Base-by-base conservation (phyloP, 2,888 invertebrate genomes). In the Ectemnius lituratus region DNA sequence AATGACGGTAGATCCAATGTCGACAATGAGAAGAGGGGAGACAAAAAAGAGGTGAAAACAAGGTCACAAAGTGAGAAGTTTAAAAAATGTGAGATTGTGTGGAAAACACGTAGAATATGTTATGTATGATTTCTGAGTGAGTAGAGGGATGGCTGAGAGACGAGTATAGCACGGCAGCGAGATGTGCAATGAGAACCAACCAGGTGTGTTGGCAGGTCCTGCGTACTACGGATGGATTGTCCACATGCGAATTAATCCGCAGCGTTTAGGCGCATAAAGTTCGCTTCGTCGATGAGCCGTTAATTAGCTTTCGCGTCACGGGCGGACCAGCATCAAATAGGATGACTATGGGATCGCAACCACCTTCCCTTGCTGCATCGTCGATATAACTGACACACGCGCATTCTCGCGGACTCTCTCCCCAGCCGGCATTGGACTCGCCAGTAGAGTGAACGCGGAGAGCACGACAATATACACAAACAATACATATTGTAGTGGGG, bases 281-380 rank as follows among this genome's bases (percentile, higher is more conserved):
- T 76, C 65, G 76, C 58, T 62, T 66, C 70, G 73, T 79, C 83
- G 81, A 83, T 83, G 83, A 83, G 83, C 83, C 78, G 75, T 83
- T 83, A 83, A 83, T 83, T 83, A 83, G 79, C 81, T 81, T 83
- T 75, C 79, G 37, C 73, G 77, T 81, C 83, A 83, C 83, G 83
- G 72, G 83, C 82, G 79, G 76, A 63, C 61, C 73, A 62, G 82
- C 46, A 79, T 82, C 80, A 82, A 82, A 82, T 72, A 70, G 82
- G 75, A 82, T 79, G 76, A 80, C 82, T 72, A 62, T 70, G 75
- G 66, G 77, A 75, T 60, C 65, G 61, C 59, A 70, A 74, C 71
- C 70, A 68, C 70, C 72, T 70, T 75, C 72, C 73, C 70, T 37
- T 71, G 56, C 66, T 45, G 23, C 23, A 23, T 23, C 23, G 23